Evolutionary conservation across 2,113 vertebrate species (phyloP), one percentile per base, ranked within the genome.

Genomic region (Podarcis cretensis): DNA sequence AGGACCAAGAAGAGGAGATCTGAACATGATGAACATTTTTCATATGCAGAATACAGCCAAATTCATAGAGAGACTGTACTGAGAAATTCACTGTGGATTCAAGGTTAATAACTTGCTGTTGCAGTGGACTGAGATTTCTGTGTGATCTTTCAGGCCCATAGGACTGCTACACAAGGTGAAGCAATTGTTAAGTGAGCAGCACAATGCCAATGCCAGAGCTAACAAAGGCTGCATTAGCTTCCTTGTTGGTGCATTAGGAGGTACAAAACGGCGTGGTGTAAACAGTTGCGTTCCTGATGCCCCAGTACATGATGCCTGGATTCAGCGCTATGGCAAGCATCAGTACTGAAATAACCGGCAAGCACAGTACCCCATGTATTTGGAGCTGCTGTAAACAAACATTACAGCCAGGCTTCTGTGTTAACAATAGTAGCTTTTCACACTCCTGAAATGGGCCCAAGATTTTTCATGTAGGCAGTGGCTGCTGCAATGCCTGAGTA

Each of bases 11-110:
- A 18, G 66, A 16, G 48, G 54, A 25, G 9, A 12, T 54, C 48
- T 54, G 10, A 54, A 54, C 48, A 54, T 66, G 87, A 76, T 25
- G 85, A 82, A 76, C 80, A 81, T 27, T 90, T 87, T 73, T 73
- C 54, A 90, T 90, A 89, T 91, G 59, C 81, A 85, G 69, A 48
- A 74, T 87, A 91, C 30, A 27, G 89, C 43, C 86, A 90, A 68
- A 90, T 93, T 87, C 0, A 0, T 82, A 93, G 6, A 25, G 27
- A 14, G 43, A 7, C n/a, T 63, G 54, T 23, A 30, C 35, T 6
- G 8, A 57, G 43, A 35, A 18, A 80, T 84, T 84, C 30, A 54
- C 27, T 48, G 40, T 54, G 40, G 71, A 85, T 63, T 37, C n/a
- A 76, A 35, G 3, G 32, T 59, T 63, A 23, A 57, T 73, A 48